These are phyloP conservation scores for Machimus atricapillus DNA, from an alignment of 2,888 invertebrate genomes.

Conservation along the genomic window DNA sequence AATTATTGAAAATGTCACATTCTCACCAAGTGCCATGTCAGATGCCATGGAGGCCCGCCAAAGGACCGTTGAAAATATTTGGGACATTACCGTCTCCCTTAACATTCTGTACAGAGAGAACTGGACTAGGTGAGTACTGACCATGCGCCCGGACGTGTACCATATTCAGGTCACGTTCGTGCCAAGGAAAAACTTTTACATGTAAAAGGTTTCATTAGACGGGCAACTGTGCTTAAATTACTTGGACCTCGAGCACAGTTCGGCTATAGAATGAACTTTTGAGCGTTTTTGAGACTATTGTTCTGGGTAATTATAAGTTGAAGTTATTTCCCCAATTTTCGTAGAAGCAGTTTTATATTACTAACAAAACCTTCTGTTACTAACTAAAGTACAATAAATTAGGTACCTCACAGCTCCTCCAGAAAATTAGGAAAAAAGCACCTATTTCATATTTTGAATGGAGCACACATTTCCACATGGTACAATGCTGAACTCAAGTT, in stretches of 20 bases:
- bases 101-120: constrained; percentile 89
- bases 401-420: background rate
- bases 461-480: background rate
- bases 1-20: constrained; percentile 55
- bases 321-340: background rate
- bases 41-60: constrained; percentile 68
- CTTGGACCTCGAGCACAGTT: background rate
- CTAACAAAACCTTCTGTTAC: background rate
- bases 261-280: background rate
- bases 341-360: background rate
- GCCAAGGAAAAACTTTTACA: background rate
- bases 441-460: background rate
- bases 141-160: background rate
- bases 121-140: constrained; percentile 83
- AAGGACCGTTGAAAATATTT: constrained; percentile 84
- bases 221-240: background rate
- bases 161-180: background rate
- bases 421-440: background rate
- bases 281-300: background rate
- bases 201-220: background rate
- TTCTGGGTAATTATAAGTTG: background rate
- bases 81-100: constrained; percentile 87
- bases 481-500: background rate
- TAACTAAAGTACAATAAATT: background rate
- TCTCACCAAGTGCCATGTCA: constrained; percentile 57